Percentiles rank a stretch among this genome's conserved stretches.
These are phyloP conservation scores for Macrophya alboannulata DNA, from an alignment of 2,888 invertebrate genomes.

Conservation along the genomic window DNA sequence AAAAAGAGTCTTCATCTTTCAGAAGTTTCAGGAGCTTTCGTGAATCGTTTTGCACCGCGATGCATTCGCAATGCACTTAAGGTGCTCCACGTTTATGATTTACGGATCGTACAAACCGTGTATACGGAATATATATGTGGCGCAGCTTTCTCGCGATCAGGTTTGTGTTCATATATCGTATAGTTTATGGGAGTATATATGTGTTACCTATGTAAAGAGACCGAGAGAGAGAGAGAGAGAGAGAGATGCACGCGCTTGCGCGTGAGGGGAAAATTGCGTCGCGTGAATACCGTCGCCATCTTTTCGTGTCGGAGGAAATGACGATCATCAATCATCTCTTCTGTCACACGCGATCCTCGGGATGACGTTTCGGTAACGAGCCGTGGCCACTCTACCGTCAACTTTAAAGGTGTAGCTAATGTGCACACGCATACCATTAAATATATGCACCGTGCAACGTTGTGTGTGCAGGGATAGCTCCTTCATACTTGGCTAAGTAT, in stretches of 20 bases:
- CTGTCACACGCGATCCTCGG: slow-evolving; percentile 59
- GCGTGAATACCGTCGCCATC: slow-evolving; percentile 60
- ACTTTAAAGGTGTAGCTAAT: background rate
- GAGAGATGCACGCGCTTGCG: background rate
- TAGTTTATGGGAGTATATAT: too few relatives aligned
- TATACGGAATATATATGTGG: too few relatives aligned
- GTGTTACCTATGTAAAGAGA: background rate
- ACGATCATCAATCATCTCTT: slow-evolving; percentile 66
- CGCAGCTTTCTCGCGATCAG: too few relatives aligned
- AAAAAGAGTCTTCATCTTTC: too few relatives aligned
- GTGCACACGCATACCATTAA: background rate
- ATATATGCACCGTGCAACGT: background rate
- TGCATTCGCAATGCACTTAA: too few relatives aligned
- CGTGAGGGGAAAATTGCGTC: background rate
- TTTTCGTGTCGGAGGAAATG: slow-evolving; percentile 67
- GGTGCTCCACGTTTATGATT: too few relatives aligned
- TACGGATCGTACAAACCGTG: too few relatives aligned
- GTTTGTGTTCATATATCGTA: too few relatives aligned
- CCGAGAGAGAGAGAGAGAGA: background rate
- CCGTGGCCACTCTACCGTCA: background rate
- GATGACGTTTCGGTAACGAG: slow-evolving; percentile 49
- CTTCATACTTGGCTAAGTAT: too few relatives aligned
- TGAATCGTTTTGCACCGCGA: too few relatives aligned
- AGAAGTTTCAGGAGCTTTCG: too few relatives aligned
- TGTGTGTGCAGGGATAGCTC: too few relatives aligned